Percentiles rank a stretch among this genome's conserved stretches.
Conservation (phyloP, 2,113 vertebrate genomes). For the Dasyurus viverrinus region DNA sequence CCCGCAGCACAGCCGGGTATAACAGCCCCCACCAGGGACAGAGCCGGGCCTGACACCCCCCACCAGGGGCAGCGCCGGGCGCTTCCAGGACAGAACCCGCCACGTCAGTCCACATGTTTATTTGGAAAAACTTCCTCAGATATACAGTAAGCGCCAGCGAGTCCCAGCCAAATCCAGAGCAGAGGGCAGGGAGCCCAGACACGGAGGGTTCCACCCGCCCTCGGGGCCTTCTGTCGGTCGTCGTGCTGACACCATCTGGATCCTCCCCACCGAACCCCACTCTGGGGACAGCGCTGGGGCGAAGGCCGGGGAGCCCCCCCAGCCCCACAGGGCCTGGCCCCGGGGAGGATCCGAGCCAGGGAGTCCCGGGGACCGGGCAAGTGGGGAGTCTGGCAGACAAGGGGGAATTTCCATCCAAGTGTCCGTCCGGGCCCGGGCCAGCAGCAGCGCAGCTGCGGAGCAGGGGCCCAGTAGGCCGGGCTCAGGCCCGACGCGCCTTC, state of each 20-base stretch:
- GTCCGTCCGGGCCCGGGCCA: background rate
- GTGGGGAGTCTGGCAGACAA: background rate
- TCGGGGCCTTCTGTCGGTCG: background rate
- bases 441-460: background rate
- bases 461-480: fast-evolving
- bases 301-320: background rate
- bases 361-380: background rate
- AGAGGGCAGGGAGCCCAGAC: background rate
- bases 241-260: background rate
- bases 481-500: constrained; percentile 79
- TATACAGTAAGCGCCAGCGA: background rate
- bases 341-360: background rate
- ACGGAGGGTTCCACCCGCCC: background rate
- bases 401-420: background rate
- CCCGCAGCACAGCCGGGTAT: background rate
- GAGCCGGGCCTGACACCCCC: no score
- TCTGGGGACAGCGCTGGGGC: background rate
- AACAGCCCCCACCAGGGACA: no score
- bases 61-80: background rate
- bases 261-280: background rate
- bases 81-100: constrained; percentile 1
- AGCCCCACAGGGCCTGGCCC: background rate
- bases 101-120: constrained; percentile 62
- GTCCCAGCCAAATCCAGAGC: background rate
- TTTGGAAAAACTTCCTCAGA: constrained; percentile 17